These are phyloP conservation scores for Nycticryphes semicollaris DNA, from an alignment of 2,113 vertebrate species.

Conservation along the genomic window DNA sequence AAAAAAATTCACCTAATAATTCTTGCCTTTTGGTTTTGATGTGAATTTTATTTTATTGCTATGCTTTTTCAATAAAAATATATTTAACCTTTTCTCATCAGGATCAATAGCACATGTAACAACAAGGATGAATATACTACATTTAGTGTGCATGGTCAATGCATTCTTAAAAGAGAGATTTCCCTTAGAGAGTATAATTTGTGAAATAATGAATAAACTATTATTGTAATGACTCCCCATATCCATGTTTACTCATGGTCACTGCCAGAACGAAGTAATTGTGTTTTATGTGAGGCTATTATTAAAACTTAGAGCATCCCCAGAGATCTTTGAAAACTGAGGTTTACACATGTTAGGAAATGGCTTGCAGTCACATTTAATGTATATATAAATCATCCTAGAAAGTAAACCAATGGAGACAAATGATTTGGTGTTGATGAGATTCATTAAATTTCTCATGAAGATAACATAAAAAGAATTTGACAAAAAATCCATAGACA, in stretches of 20 bases:
- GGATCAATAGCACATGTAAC: background rate
- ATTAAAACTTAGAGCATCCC: background rate
- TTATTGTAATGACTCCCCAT: background rate
- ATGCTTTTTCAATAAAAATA: background rate
- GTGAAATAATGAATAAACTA: background rate
- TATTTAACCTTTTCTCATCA: background rate
- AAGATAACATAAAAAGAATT: background rate
- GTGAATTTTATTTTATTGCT: background rate
- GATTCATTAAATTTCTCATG: background rate
- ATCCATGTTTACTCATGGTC: background rate
- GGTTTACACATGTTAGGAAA: background rate
- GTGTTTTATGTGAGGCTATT: background rate
- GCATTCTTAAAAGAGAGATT: background rate
- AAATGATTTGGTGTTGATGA: background rate
- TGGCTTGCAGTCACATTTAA: background rate
- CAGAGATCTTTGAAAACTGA: background rate
- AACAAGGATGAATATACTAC: background rate
- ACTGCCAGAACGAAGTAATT: background rate
- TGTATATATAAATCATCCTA: background rate
- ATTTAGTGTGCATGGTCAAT: background rate
- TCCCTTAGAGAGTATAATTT: background rate
- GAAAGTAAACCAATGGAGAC: background rate
- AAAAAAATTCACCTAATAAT: background rate
- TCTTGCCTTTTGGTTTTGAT: background rate
- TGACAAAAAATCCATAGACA: background rate